A percentile compares a stretch with the other conserved stretches of the same genome.
Conservation (phyloP, 2,797 vertebrate species). For the Micromesistius poutassou region DNA sequence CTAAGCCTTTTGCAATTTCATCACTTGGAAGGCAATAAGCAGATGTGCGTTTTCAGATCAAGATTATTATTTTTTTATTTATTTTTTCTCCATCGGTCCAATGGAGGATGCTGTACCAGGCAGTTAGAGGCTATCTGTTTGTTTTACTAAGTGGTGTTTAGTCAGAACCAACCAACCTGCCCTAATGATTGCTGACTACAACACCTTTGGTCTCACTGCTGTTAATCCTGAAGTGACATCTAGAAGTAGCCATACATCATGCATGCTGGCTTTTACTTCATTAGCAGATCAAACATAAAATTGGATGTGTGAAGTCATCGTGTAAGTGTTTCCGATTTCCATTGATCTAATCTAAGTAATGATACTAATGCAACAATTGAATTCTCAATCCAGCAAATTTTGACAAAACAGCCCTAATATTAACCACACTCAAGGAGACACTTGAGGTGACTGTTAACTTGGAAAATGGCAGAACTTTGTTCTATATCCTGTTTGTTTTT, state of each 20-base stretch:
- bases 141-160: constrained; percentile 6
- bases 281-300: not conserved
- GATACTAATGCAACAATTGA: not conserved
- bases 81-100: too few relatives aligned
- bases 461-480: not conserved
- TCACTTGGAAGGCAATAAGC: too few relatives aligned
- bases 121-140: not conserved
- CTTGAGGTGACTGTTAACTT: not conserved
- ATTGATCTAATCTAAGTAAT: too few relatives aligned
- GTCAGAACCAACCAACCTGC: not conserved
- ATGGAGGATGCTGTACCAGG: not conserved
- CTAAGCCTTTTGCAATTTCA: too few relatives aligned
- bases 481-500: too few relatives aligned
- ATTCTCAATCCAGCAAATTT: not conserved
- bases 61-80: too few relatives aligned
- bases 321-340: too few relatives aligned
- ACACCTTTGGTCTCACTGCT: not conserved
- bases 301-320: too few relatives aligned
- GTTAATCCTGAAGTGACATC: too few relatives aligned
- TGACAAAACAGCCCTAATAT: too few relatives aligned
- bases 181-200: constrained; percentile 7
- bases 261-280: not conserved
- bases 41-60: not conserved
- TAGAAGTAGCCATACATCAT: not conserved
- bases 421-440: too few relatives aligned